These are phyloP conservation scores for Rhynchophorus ferrugineus DNA, from an alignment of 1,140 invertebrate species.

Conservation along the genomic window DNA sequence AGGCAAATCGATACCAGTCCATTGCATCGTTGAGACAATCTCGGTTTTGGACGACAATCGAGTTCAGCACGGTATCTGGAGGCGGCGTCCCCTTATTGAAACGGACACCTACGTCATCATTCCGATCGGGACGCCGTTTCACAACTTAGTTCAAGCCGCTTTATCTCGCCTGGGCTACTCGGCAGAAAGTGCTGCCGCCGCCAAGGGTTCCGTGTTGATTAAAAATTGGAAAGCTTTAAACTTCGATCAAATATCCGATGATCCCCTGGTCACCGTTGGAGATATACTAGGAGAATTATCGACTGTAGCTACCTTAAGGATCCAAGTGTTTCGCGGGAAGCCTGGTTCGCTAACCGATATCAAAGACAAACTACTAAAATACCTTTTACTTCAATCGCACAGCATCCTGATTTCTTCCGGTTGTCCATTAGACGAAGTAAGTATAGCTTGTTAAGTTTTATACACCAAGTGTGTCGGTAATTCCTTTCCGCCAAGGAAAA, in stretches of 20 bases:
- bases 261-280: constrained; percentile 75
- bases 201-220: constrained; percentile 81
- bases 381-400: constrained; percentile 81
- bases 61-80: constrained; percentile 44
- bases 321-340: constrained; percentile 77
- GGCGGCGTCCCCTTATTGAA: constrained; percentile 66
- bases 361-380: constrained; percentile 85
- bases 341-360: constrained; percentile 73
- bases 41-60: constrained; percentile 58
- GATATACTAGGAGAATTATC: constrained; percentile 89
- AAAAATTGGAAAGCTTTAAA: constrained; percentile 90
- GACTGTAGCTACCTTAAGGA: constrained; percentile 80
- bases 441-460: constrained; percentile 1
- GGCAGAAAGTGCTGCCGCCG: constrained; percentile 62
- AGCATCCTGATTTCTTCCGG: constrained; percentile 76
- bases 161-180: constrained; percentile 73
- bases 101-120: constrained; percentile 90
- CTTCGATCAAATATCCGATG: constrained; percentile 84
- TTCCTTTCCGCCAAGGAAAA: no score
- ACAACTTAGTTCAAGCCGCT: constrained; percentile 71
- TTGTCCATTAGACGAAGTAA: constrained; percentile 88
- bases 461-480: no score
- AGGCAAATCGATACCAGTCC: constrained; percentile 87
- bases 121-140: constrained; percentile 78
- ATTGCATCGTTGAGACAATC: constrained; percentile 82